Evolutionary conservation across 2,888 invertebrate genomes (phyloP).

Genomic region (Sinodicranocentrus sp.): DNA sequence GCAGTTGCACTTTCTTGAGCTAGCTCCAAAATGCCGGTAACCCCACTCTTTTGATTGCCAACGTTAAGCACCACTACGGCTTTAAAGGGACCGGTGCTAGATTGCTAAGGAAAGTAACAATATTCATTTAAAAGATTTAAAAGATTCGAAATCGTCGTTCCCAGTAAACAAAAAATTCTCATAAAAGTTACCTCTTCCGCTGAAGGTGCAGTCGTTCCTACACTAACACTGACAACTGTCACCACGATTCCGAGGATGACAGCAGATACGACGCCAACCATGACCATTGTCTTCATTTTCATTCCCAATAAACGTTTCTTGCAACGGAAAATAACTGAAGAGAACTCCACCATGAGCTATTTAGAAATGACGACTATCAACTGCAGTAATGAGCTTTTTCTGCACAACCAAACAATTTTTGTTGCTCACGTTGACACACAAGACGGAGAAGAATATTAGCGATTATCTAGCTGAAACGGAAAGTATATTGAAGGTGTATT

Average conservation of each 20-base stretch:
- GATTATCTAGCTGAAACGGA: conserved; percentile 21
- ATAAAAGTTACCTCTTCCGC: conserved; percentile 23
- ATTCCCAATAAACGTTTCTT: conserved; percentile 33
- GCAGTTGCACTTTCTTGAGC: conserved; percentile 61
- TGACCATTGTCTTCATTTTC: conserved; percentile 62
- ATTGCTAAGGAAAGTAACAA: background rate
- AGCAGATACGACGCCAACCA: conserved; percentile 37
- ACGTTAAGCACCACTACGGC: conserved; percentile 58
- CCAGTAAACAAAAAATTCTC: too few relatives aligned
- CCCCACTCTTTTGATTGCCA: conserved; percentile 30
- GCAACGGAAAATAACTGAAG: background rate
- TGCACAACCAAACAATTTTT: background rate
- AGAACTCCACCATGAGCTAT: background rate
- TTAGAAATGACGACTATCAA: too few relatives aligned
- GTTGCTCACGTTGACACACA: conserved; percentile 24
- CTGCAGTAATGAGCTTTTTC: too few relatives aligned
- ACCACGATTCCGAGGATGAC: conserved; percentile 39
- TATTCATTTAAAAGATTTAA: background rate
- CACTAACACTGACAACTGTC: conserved; percentile 39
- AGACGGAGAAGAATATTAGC: background rate
- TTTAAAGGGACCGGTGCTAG: conserved; percentile 31
- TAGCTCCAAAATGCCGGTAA: conserved; percentile 46
- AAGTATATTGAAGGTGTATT: background rate
- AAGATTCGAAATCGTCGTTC: conserved; percentile 8
- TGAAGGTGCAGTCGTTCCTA: conserved; percentile 38